Base-by-base conservation (phyloP, 2,113 vertebrate genomes). In the Dipodomys ordii region DNA sequence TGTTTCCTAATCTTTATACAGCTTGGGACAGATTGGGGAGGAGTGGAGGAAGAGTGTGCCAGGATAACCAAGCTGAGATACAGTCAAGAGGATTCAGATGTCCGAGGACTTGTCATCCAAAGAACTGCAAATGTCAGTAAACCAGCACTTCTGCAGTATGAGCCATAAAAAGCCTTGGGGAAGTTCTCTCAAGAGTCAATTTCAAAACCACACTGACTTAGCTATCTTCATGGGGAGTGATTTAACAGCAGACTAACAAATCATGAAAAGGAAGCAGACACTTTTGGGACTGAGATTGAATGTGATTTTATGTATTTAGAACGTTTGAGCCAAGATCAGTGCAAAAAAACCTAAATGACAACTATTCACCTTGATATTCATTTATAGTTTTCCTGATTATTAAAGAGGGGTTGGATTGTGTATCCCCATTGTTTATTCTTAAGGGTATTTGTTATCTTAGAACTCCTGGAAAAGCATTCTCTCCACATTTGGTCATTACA, bases 381-480 rank as follows among this genome's bases (percentile, higher is more conserved):
- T 94, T 2, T 67, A 18, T 53, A 16, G 18, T 68, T 22, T 86
- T 86, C 25, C 57, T 81, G 64, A 83, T 83, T 16, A 28, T 83
- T 16, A 28, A 83, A 44, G 32, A 73, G 49, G 16, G 79, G 88
- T 64, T 76, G 71, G 23, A 84, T 85, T 69, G 65, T 68, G 6
- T 10, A 69, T 68, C 7, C 7, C 5, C 16, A 60, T 20, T 67
- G 12, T 27, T 88, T 94, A 27, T 65, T 77, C 28, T 69, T 76
- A 88, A 69, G 16, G n/a, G 23, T 81, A 86, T 68, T 83, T 0
- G 32, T 25, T 65, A 19, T 67, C 39, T 82, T 87, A 53, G 71
- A 82, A 64, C 81, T 69, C 27, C 67, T 86, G 62, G 8, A 92
- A 90, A 96, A 84, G 18, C 12, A 83, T 84, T 84, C 30, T 72